These are phyloP conservation scores for Ostrea denselamellosa DNA, from an alignment of 1,140 invertebrate genomes.

Conservation along the genomic window DNA sequence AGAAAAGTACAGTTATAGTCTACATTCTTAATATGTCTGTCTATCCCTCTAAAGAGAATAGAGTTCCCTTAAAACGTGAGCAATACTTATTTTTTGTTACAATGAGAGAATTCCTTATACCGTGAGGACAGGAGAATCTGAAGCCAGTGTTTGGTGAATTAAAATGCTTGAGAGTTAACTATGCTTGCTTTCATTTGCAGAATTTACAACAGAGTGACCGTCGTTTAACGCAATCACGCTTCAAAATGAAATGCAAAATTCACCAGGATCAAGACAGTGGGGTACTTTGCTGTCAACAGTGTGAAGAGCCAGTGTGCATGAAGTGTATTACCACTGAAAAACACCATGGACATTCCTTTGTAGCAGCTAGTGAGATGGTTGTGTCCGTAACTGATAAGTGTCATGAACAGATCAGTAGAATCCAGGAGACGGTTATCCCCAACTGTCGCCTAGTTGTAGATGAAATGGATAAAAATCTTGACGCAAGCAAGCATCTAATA, in stretches of 20 bases:
- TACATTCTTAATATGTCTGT: no score
- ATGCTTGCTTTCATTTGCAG: background rate
- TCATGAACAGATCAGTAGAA: background rate
- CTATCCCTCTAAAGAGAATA: no score
- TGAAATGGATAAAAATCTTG: constrained; percentile 12
- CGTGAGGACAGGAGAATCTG: no score
- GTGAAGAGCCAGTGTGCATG: background rate
- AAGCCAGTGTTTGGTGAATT: no score
- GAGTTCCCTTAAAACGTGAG: no score
- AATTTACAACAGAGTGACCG: background rate
- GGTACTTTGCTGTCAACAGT: constrained; percentile 21
- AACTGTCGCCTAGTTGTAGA: constrained; percentile 1
- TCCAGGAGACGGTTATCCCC: background rate
- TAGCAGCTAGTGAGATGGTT: constrained; percentile 8
- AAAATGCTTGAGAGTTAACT: no score
- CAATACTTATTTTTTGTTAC: no score
- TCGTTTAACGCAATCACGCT: background rate
- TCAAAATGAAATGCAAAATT: constrained; percentile 4
- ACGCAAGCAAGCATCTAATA: background rate
- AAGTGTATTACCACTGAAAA: constrained; percentile 5
- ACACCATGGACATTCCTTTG: background rate
- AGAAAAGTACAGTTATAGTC: no score
- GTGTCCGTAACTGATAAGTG: background rate
- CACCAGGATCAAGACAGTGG: constrained; percentile 7
- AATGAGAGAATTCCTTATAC: no score